Evolutionary conservation across 2,113 vertebrate genomes (phyloP), one percentile per base, ranked within the genome.

Genomic region (Coregonus clupeaformis): DNA sequence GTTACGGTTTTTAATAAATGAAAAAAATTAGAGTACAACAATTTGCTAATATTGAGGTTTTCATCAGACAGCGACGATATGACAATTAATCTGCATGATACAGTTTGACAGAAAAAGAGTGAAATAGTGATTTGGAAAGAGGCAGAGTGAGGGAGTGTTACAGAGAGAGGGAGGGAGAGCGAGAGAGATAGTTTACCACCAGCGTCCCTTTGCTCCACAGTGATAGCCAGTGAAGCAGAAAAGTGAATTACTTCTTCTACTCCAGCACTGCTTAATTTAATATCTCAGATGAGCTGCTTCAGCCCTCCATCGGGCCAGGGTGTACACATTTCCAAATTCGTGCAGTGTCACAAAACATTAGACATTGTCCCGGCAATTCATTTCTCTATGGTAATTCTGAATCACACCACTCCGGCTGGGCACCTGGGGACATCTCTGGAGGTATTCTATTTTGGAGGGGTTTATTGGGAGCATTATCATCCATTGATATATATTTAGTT

Each of bases 201-300:
- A 87, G 86, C 81, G 85, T 93, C 92, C 94, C 93, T 86, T 88
- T 84, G 89, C 94, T 89, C 87, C 87, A 78, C 93, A 90, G 94
- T 94, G 91, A 87, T 94, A 93, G 92, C 92, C 95, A 97, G 94
- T 93, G 88, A 95, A 95, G 96, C 96, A 96, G 97, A 97, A 97
- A 98, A 98, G 94, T 94, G 94, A 96, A 98, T 98, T 97, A 97
- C 96, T 94, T 42, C 95, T 83, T 94, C 95, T 94, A 94, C 95
- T 96, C 94, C 94, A 94, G 94, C 95, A 93, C 94, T 95, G 94
- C 96, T 96, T 98, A 97, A 98, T 98, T 97, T 95, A 97, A 98
- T 98, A 96, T 97, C 96, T 96, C 94, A 94, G 93, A 94, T 90
- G 93, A 95, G 94, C 87, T 90, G 92, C 93, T 94, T 87, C 91